phyloP scores from a whole-genome alignment of 1,140 invertebrate genomes.

The Leptinotarsa undecemlineata region DNA sequence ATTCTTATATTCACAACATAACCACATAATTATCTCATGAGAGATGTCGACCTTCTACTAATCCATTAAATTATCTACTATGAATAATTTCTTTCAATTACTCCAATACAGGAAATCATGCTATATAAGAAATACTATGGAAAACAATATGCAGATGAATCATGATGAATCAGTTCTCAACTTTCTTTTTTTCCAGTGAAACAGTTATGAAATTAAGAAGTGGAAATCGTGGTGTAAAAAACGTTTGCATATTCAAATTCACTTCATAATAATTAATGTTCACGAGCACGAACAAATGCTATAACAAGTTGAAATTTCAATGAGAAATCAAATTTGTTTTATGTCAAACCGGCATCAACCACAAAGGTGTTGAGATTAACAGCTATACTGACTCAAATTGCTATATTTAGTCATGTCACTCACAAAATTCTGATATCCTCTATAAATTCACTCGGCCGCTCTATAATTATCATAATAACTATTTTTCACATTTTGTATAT shows the following conservation, averaged over 20 bases:
- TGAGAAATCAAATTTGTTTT: neutral
- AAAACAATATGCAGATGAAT: no score
- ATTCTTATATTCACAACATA: no score
- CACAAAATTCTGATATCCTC: slow-evolving; percentile 16
- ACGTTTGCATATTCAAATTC: neutral
- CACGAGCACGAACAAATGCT: neutral
- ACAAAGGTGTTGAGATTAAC: slow-evolving; percentile 28
- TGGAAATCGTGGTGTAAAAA: neutral
- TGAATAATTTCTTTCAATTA: no score
- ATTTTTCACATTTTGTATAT: slow-evolving; percentile 25
- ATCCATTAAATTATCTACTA: no score
- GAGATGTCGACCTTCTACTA: no score
- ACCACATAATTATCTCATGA: no score
- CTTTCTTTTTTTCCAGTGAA: no score
- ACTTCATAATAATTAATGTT: neutral
- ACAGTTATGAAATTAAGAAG: no score
- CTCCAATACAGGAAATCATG: no score
- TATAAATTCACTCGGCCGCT: slow-evolving; percentile 13
- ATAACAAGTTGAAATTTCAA: neutral
- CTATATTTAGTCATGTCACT: slow-evolving; percentile 29
- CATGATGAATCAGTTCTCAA: no score
- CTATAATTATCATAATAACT: slow-evolving; percentile 28
- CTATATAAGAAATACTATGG: no score
- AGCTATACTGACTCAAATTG: slow-evolving; percentile 24
- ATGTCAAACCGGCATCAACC: neutral